Evolutionary conservation across 2,797 vertebrate species (phyloP).

Genomic region (Poecile montanus): DNA sequence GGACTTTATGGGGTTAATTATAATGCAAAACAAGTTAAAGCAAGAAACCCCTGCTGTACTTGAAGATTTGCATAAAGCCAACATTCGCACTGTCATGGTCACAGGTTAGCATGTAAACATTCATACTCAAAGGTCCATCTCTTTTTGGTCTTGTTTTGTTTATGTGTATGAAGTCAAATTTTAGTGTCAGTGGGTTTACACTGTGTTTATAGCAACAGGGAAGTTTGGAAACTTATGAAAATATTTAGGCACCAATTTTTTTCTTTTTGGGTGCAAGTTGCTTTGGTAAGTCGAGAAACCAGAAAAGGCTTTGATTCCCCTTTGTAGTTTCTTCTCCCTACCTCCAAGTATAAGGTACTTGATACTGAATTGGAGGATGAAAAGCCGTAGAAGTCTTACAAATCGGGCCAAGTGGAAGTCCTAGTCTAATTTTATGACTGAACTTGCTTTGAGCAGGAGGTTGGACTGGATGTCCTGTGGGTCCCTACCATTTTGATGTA

Average conservation of each 20-base stretch:
- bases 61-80: slow-evolving; percentile 88
- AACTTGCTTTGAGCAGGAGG: neutral
- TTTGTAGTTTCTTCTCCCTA: neutral
- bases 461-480: neutral
- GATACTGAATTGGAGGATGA: neutral
- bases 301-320: neutral
- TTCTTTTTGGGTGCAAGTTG: neutral
- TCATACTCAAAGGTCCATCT: neutral
- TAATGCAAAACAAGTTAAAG: slow-evolving; percentile 99
- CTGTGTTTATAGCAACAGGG: neutral
- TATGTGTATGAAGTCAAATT: neutral
- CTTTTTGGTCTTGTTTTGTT: neutral
- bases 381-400: neutral
- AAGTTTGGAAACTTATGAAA: neutral
- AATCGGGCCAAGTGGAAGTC: neutral
- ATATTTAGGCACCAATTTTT: neutral
- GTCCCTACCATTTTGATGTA: neutral
- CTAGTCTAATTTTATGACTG: neutral
- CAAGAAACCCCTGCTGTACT: slow-evolving; percentile 91
- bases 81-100: slow-evolving; percentile 97
- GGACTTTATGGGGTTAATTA: slow-evolving; percentile 95
- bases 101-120: slow-evolving; percentile 82
- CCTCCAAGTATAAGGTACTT: neutral
- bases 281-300: neutral
- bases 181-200: neutral